Conservation (phyloP, 2,797 vertebrate species). For the Hyperoplus lanceolatus region DNA sequence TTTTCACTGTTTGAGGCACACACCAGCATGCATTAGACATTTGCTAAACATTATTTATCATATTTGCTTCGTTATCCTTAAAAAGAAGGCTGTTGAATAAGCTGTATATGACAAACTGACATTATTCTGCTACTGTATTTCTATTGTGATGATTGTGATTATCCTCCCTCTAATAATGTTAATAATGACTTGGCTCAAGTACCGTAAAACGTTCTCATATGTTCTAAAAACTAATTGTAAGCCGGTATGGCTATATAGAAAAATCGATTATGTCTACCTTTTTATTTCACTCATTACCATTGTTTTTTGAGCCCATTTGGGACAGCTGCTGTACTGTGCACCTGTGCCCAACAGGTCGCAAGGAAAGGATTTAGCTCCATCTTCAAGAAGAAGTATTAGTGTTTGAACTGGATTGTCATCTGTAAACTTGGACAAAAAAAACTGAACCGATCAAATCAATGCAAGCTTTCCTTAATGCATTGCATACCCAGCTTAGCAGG, state of each 20-base stretch:
- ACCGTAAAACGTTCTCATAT: background rate
- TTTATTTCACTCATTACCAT: background rate
- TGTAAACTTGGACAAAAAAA: background rate
- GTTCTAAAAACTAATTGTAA: background rate
- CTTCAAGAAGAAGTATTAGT: background rate
- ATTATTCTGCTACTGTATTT: background rate
- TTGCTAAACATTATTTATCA: background rate
- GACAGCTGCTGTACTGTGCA: background rate
- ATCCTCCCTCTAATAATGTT: background rate
- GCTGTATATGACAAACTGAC: background rate
- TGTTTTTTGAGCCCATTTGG: background rate
- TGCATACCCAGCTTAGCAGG: background rate
- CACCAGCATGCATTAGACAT: background rate
- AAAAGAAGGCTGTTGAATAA: background rate
- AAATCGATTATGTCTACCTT: background rate
- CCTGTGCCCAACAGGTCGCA: background rate
- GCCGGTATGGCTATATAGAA: background rate
- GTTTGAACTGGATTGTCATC: background rate
- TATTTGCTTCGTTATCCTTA: background rate
- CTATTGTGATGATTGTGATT: background rate
- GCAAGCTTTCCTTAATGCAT: background rate
- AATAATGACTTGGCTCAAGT: background rate
- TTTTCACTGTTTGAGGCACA: constrained; percentile 1
- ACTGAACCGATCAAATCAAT: background rate
- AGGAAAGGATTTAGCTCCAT: background rate